Conservation (phyloP, 2,888 invertebrate genomes). For the Drosophila peninsularis region DNA sequence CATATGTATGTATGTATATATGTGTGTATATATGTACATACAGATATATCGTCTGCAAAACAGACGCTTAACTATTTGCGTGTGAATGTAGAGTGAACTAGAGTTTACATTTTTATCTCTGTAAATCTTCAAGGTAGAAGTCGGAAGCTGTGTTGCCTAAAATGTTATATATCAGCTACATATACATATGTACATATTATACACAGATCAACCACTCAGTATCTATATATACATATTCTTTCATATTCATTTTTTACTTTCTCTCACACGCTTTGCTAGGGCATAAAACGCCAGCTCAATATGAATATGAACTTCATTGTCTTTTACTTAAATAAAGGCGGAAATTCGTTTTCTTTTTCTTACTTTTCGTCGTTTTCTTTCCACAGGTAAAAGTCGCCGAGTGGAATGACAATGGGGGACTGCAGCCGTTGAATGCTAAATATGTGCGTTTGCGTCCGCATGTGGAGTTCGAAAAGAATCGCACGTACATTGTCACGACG, state of each 20-base stretch:
- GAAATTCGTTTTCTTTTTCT: slow-evolving; percentile 3
- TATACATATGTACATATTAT: too few relatives aligned
- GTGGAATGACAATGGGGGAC: slow-evolving; percentile 93
- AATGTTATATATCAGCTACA: too few relatives aligned
- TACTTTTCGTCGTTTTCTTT: not conserved
- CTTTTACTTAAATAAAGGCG: slow-evolving; percentile 8
- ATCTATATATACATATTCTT: too few relatives aligned
- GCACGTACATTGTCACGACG: slow-evolving; percentile 94
- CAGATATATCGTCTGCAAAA: too few relatives aligned
- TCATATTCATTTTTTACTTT: too few relatives aligned
- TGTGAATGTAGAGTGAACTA: too few relatives aligned
- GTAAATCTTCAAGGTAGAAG: too few relatives aligned
- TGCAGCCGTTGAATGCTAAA: slow-evolving; percentile 90
- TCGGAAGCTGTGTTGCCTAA: too few relatives aligned
- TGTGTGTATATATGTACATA: too few relatives aligned
- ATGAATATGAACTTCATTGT: slow-evolving; percentile 10
- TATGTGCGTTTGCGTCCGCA: slow-evolving; percentile 90
- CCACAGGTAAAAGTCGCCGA: slow-evolving; percentile 92
- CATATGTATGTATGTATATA: too few relatives aligned
- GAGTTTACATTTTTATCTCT: too few relatives aligned
- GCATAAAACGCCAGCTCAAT: not conserved
- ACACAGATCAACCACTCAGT: not conserved
- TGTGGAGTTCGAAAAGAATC: slow-evolving; percentile 91
- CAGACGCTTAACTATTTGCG: too few relatives aligned
- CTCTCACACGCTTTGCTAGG: not conserved